Evolutionary conservation across 1,140 invertebrate species (phyloP).

Genomic region (Planococcus citri): DNA sequence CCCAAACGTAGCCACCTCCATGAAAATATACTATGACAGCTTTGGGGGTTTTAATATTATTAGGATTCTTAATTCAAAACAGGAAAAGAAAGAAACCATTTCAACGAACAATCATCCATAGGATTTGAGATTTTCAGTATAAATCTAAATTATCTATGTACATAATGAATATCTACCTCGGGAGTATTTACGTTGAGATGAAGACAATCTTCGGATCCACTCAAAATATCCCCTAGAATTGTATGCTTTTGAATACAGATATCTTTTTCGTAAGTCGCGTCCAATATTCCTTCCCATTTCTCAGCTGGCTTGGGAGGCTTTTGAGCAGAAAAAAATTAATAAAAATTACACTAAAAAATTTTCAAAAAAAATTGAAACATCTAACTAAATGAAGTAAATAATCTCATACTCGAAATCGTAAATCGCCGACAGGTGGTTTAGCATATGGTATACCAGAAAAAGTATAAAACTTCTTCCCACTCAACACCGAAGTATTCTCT

Average conservation of each 20-base stretch:
- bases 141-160: too few relatives aligned
- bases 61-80: too few relatives aligned
- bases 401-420: conserved; percentile 12
- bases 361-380: too few relatives aligned
- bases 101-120: too few relatives aligned
- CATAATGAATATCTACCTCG: too few relatives aligned
- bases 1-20: conserved; percentile 41
- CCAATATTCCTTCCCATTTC: conserved; percentile 36
- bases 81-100: too few relatives aligned
- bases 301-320: conserved; percentile 33
- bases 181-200: too few relatives aligned
- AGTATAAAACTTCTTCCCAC: conserved; percentile 1
- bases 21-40: conserved; percentile 55
- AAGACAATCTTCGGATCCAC: conserved; percentile 54
- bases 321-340: too few relatives aligned
- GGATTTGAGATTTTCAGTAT: too few relatives aligned
- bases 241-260: conserved; percentile 33
- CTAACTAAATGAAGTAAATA: background rate
- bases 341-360: too few relatives aligned
- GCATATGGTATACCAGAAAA: conserved; percentile 17
- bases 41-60: too few relatives aligned
- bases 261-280: conserved; percentile 35
- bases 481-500: conserved; percentile 14
- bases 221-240: background rate
- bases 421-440: background rate